Base-by-base conservation (phyloP, 2,888 invertebrate species). In the Drosophila algonquin region DNA sequence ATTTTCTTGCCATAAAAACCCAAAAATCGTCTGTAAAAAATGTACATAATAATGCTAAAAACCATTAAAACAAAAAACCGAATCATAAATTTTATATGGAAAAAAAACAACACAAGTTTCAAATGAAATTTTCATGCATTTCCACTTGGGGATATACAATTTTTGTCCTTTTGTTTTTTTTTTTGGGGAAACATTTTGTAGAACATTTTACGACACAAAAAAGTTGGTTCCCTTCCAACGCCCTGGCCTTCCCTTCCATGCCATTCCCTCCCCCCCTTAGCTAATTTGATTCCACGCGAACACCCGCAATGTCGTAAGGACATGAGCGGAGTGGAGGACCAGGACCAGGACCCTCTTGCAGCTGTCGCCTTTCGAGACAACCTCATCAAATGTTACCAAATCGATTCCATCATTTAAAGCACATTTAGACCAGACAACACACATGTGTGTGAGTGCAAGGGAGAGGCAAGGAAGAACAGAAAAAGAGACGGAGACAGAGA, bases 361-460 rank as follows among this genome's bases (percentile, higher is more conserved):
- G 67, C 70, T 67, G 67, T 51, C 58, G 67, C 58, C 59, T 24
- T 14, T 57, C 21, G 67, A 51, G 58, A 73, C 74, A 58, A 72
- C 48, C 72, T 72, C 72, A 72, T 72, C 67, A 72, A 72, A 73
- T 72, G 72, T 65, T 57, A 71, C 63, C 76, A 76, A 75, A 75
- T 73, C 77, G 76, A 67, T 73, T 54, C 62, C 68, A 58, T 57
- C 77, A 76, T 76, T 76, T 76, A 76, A 76, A 62, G 76, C 73
- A 63, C 73, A 76, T 76, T 40, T 76, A 76, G 63, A 72, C 59
- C 60, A 50, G 71, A 30, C 53, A 21, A 46, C 55, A 56, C 65
- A 62, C 21, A 21, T 21, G 21, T 21, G 21, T 21, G 21, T 58
- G 54, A 35, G 61, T 68, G 56, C 40, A n/a, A 24, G 40, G 27